These are phyloP conservation scores for Meiosimyza decipiens DNA, from an alignment of 2,888 invertebrate genomes.

Conservation along the genomic window DNA sequence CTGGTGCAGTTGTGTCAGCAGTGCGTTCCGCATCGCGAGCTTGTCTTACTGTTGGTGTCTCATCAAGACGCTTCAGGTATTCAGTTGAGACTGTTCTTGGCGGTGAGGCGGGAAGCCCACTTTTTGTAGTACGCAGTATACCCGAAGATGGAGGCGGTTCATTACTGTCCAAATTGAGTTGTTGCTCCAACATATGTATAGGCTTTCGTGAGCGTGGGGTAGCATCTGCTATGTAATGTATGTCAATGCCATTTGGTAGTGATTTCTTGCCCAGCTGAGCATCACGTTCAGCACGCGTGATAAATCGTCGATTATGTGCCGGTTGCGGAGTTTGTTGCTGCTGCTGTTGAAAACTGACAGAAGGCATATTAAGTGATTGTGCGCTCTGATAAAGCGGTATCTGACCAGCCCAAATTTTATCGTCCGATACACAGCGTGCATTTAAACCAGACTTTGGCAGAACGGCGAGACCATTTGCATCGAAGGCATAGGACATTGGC, in stretches of 20 bases:
- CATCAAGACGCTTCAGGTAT: constrained; percentile 75
- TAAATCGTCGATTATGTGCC: constrained; percentile 55
- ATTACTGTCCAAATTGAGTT: constrained; percentile 39
- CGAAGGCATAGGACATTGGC: constrained; percentile 71
- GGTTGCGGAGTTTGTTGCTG: constrained; percentile 32
- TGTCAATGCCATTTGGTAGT: constrained; percentile 67
- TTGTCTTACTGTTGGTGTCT: constrained; percentile 62
- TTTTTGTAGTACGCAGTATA: constrained; percentile 60
- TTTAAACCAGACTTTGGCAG: constrained; percentile 47
- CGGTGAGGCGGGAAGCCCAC: constrained; percentile 55
- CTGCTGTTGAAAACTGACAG: constrained; percentile 20
- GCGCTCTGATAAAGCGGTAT: constrained; percentile 61
- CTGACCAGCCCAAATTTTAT: constrained; percentile 64
- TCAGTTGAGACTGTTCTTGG: constrained; percentile 69
- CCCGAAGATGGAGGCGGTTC: constrained; percentile 50
- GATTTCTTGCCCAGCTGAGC: constrained; percentile 60
- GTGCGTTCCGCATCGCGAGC: constrained; percentile 42
- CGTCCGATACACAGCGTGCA: constrained; percentile 66
- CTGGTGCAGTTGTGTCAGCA: constrained; percentile 39
- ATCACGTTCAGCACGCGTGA: constrained; percentile 60
- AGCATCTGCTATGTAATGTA: constrained; percentile 78
- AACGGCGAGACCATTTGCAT: constrained; percentile 54
- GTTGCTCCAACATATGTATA: constrained; percentile 72
- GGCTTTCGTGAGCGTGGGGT: constrained; percentile 79
- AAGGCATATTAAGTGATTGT: constrained; percentile 56